Evolutionary conservation across 2,888 invertebrate genomes (phyloP), one percentile per base, ranked within the genome.

Genomic region (Oxycera nigricornis): DNA sequence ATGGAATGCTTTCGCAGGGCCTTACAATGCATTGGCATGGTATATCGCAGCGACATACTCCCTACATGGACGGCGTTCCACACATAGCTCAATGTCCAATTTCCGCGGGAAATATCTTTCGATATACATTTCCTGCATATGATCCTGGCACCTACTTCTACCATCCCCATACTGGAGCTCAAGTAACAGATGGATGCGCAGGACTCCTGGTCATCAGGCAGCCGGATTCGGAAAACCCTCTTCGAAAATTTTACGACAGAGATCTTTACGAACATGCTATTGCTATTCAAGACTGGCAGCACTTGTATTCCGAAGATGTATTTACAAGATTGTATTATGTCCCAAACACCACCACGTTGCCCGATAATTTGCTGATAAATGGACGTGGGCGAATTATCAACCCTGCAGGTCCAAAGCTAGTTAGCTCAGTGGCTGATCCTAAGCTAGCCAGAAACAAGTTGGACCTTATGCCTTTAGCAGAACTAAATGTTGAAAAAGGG

Each of bases 21-120:
- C 92, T 94, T 0, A 90, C 92, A 0, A 89, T 96, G 26, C 96
- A 96, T 82, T 96, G 95, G 95, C 96, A 96, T 81, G 96, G 96
- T 0, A 90, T 92, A 79, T 93, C 93, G 80, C 93, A 94, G 85
- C 83, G 85, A 24, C 88, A 88, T 1, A 91, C 91, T 0, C 94
- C 94, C 0, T 93, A 90, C 81, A 94, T 94, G 93, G 94, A 94
- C 78, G 94, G 94, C 0, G 94, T 94, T 0, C 93, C 94, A 0
- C 91, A 89, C 77, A 88, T 94, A 6, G 93, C 94, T 0, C 94
- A 95, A 84, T 94, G 94, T 79, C 94, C 94, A 0, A 92, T 95
- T 77, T 83, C 86, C 9, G 91, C 92, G 1, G 90, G 90, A 61
- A 88, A 89, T 1, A 90, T 90, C 0, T 94, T 84, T 73, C 81